Evolutionary conservation across 2,797 vertebrate genomes (phyloP), one percentile per base, ranked within the genome.

Genomic region (Ficedula albicollis): DNA sequence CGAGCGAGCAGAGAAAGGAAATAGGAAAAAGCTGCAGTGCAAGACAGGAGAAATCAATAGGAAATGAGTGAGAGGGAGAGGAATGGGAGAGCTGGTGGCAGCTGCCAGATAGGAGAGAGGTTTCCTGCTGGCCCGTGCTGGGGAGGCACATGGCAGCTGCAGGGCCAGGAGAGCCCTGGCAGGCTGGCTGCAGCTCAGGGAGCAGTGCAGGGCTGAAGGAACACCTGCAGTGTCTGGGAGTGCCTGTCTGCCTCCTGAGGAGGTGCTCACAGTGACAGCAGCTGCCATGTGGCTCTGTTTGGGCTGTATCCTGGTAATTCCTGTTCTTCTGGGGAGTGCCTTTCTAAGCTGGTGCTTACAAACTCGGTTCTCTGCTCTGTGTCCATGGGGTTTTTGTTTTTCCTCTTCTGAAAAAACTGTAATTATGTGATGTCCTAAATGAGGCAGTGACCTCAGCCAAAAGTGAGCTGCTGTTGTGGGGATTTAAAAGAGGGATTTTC

Each of bases 11-110:
- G 79, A 27, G 58, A 89, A 46, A 86, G 95, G 95, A 94, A 95
- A 95, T 86, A 91, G 92, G 93, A 95, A 97, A 96, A 96, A 94
- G 93, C 95, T 96, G 95, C 94, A 80, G 3, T 2, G 78, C 10
- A 13, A 96, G 93, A 95, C 82, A 87, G 48, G 81, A 41, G 79
- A 89, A 72, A 85, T 78, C 56, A 49, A 44, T 92, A 93, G 95
- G 95, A 97, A 95, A 67, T 67, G 91, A 92, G 81, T 1, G 78
- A 84, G 87, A 73, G 86, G 79, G 74, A 82, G 63, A 96, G 85
- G 66, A 89, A 81, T 9, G 62, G 27, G 87, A 92, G 84, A 70
- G 63, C 48, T 84, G 82, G 55, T 94, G 91, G 92, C 67, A 79
- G 15, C 85, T 48, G 74, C 73, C 78, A 89, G 95, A 91, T 88